Base-by-base conservation (phyloP, 2,888 invertebrate species). In the Flabesymbios commensalis region DNA sequence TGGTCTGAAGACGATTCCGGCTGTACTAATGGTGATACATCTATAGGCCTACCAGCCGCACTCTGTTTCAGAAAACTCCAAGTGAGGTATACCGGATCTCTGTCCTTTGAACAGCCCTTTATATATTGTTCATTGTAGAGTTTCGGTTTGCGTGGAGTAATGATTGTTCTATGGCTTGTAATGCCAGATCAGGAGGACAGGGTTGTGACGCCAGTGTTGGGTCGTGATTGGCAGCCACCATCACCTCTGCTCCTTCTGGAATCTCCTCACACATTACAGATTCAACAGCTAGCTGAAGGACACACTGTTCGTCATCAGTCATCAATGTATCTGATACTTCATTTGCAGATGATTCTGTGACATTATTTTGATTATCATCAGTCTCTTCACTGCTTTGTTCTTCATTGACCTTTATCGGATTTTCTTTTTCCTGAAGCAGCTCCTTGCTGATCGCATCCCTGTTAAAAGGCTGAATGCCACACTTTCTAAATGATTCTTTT, bases 401-500 rank as follows among this genome's bases (percentile, higher is more conserved):
- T n/a, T n/a, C n/a, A n/a, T n/a, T n/a, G n/a, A n/a, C n/a, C n/a
- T n/a, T n/a, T n/a, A n/a, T n/a, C n/a, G n/a, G n/a, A n/a, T n/a
- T n/a, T n/a, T n/a, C 24, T 28, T 54, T 5, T 39, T n/a, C 22
- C 1, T 54, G 36, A 22, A 41, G 17, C 33, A 57, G 32, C 28
- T 57, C 49, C 48, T 36, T n/a, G 19, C 48, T 36, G n/a, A 57
- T 17, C 7, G 57, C 57, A 33, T 48, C 39, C 36, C 36, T 31
- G 3, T 49, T 36, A 0, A 49, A 2, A n/a, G 49, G 57, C 19
- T 3, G 49, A 24, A 57, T 49, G 24, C 57, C 57, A 48, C 48
- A 36, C 49, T 49, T 57, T 26, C 57, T 29, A 28, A 57, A 57
- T 14, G 57, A 48, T 24, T 57, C 36, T 5, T 36, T 49, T 26